phyloP scores from a whole-genome alignment of 2,113 vertebrate genomes.

The Neomonachus schauinslandi region DNA sequence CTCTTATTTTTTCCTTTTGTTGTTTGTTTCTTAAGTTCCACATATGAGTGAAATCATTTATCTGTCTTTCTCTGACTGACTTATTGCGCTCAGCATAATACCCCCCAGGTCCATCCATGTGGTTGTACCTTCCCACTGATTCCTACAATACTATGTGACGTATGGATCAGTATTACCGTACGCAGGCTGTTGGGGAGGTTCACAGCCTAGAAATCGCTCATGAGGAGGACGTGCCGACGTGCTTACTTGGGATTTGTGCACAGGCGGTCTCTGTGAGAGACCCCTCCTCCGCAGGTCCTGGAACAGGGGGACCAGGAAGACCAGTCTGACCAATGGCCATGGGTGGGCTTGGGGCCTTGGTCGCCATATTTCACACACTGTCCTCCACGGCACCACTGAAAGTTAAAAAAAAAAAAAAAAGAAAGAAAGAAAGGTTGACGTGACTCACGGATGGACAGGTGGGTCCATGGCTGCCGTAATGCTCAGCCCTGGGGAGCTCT shows the following conservation, averaged over 20 bases:
- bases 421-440: too few species aligned
- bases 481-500: fast-evolving
- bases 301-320: slow-evolving; percentile 92
- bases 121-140: background rate
- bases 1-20: background rate
- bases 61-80: background rate
- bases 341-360: slow-evolving; percentile 89
- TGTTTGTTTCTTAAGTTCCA: background rate
- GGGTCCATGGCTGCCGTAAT: fast-evolving
- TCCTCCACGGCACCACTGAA: slow-evolving; percentile 94
- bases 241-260: slow-evolving; percentile 92
- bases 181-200: fast-evolving
- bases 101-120: too few species aligned
- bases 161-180: fast-evolving
- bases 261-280: slow-evolving; percentile 90
- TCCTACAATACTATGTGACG: fast-evolving
- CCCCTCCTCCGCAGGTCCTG: slow-evolving; percentile 92
- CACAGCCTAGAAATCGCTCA: fast-evolving
- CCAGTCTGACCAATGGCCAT: slow-evolving; percentile 94
- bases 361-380: slow-evolving; percentile 94
- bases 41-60: background rate
- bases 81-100: fast-evolving
- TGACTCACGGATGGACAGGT: fast-evolving
- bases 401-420: background rate
- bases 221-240: too few species aligned